Evolutionary conservation across 2,113 vertebrate species (phyloP).

Genomic region (Myotis yumanensis): DNA sequence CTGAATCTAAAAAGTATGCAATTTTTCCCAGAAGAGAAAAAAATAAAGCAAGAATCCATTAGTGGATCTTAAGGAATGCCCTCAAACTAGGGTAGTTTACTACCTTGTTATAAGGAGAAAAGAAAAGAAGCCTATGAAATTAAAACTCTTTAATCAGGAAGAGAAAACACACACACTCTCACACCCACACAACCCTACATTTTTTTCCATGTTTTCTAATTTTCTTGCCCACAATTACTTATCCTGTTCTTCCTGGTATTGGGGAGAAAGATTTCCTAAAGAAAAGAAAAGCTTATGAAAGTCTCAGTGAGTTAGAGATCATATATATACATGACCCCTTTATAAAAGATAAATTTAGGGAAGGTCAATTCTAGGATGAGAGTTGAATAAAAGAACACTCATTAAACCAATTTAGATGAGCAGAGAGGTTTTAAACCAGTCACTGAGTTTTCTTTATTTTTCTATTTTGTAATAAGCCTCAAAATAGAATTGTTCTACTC

Average conservation of each 20-base stretch:
- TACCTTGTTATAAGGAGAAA: neutral
- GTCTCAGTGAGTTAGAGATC: neutral
- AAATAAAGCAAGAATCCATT: constrained; percentile 8
- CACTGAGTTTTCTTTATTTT: constrained; percentile 22
- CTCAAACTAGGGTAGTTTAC: neutral
- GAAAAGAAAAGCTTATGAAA: neutral
- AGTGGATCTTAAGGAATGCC: neutral
- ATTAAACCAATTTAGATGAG: constrained; percentile 44
- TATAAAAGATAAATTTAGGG: constrained; percentile 26
- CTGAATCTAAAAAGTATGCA: constrained; percentile 5
- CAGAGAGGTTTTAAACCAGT: constrained; percentile 46
- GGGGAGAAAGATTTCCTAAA: neutral
- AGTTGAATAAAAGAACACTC: neutral
- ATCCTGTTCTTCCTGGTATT: neutral
- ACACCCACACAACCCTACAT: neutral
- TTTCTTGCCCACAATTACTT: constrained; percentile 26
- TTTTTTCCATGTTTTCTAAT: constrained; percentile 33
- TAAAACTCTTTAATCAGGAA: constrained; percentile 29
- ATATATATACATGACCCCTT: neutral
- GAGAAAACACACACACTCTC: neutral
- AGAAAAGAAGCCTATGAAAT: neutral
- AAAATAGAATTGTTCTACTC: constrained; percentile 50
- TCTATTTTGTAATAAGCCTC: constrained; percentile 40
- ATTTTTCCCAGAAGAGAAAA: constrained; percentile 10
- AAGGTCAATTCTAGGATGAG: neutral